Conservation (phyloP, 1,140 invertebrate species). For the Drosophila elegans region DNA sequence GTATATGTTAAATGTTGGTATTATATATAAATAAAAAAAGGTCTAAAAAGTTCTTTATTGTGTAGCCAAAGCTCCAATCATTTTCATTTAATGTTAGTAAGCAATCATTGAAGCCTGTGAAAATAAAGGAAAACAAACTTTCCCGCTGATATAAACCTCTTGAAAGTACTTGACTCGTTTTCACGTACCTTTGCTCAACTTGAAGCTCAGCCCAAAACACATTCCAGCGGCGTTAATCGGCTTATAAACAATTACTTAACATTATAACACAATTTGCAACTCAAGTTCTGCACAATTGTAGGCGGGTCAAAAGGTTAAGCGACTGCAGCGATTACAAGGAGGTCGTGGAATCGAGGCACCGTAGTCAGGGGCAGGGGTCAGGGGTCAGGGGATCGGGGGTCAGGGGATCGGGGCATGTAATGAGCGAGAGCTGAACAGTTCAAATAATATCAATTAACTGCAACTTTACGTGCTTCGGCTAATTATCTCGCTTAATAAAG, state of each 20-base stretch:
- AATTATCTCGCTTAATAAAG: constrained; percentile 83
- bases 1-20: too few relatives aligned
- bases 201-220: constrained; percentile 11
- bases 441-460: constrained; percentile 83
- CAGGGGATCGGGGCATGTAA: constrained; percentile 7
- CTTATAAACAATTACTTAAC: constrained; percentile 79
- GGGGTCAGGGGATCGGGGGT: constrained; percentile 5
- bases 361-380: background rate
- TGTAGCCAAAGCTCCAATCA: background rate
- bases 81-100: background rate
- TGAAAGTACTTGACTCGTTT: constrained; percentile 3
- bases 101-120: background rate
- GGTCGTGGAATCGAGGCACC: background rate
- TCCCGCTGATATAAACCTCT: background rate
- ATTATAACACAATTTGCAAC: constrained; percentile 76
- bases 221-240: constrained; percentile 52
- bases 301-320: constrained; percentile 76
- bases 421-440: constrained; percentile 46
- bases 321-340: constrained; percentile 55
- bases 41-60: background rate
- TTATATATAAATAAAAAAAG: too few relatives aligned
- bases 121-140: background rate
- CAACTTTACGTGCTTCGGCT: constrained; percentile 80
- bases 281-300: constrained; percentile 75
- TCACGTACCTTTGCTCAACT: constrained; percentile 23